A percentile compares a stretch with the other conserved stretches of the same genome.
Conservation (phyloP, 2,888 invertebrate species). For the Caenorhabditis imperialis region DNA sequence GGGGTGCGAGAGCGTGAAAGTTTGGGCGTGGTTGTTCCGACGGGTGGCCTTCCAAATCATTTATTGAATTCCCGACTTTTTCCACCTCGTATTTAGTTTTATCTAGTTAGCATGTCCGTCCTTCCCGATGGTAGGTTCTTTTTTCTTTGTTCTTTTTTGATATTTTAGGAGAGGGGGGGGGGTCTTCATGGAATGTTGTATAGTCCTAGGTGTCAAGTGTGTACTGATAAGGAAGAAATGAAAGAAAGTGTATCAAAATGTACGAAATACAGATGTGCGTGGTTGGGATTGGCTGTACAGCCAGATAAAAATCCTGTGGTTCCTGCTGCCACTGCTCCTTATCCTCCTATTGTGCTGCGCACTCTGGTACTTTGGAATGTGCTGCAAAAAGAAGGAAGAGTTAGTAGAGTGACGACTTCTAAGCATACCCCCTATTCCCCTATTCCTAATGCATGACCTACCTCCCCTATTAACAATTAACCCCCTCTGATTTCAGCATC, state of each 20-base stretch:
- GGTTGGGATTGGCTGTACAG: conserved; percentile 56
- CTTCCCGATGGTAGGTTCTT: conserved; percentile 56
- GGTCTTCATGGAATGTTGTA: too few species aligned
- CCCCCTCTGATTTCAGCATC: conserved; percentile 67
- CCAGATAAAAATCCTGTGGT: conserved; percentile 58
- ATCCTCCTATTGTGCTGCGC: conserved; percentile 48
- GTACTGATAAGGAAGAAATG: too few species aligned
- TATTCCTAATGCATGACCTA: neutral
- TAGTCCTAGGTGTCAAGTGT: too few species aligned
- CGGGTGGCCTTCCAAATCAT: conserved; percentile 36
- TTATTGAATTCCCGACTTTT: conserved; percentile 25
- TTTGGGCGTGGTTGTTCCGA: conserved; percentile 42
- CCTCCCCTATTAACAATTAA: neutral
- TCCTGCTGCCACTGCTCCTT: conserved; percentile 60
- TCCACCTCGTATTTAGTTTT: conserved; percentile 11
- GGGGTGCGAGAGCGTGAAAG: conserved; percentile 13
- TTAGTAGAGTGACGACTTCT: conserved; percentile 42
- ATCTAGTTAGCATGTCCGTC: conserved; percentile 35
- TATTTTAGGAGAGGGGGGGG: neutral
- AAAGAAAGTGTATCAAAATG: neutral
- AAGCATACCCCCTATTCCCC: neutral
- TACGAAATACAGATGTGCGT: conserved; percentile 57
- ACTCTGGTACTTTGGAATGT: conserved; percentile 53
- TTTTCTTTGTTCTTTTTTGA: neutral
- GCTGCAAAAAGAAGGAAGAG: conserved; percentile 43